phyloP scores from a whole-genome alignment of 2,888 invertebrate species.

The Strigamia maritima region DNA sequence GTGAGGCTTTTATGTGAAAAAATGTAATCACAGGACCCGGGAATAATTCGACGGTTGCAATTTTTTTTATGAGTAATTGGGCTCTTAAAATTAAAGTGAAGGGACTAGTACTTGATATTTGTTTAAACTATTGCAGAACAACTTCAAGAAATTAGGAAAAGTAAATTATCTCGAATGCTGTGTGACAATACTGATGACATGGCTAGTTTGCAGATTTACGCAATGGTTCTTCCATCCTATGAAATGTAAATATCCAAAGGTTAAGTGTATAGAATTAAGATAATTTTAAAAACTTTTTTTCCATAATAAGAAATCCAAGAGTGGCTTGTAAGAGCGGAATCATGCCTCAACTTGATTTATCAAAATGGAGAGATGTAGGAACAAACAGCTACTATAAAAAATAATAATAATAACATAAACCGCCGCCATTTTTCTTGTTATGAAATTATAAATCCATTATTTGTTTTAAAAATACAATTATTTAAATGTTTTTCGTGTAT shows the following conservation, averaged over 20 bases:
- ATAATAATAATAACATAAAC: not conserved
- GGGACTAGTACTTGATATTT: not conserved
- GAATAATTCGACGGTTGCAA: no score
- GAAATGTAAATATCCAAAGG: slow-evolving; percentile 71
- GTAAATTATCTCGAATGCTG: slow-evolving; percentile 52
- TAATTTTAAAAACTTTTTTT: slow-evolving; percentile 10
- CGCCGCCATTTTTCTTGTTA: not conserved
- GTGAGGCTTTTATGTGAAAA: no score
- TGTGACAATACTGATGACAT: slow-evolving; percentile 55
- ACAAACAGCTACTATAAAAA: slow-evolving; percentile 1
- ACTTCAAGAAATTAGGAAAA: slow-evolving; percentile 53
- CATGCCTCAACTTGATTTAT: slow-evolving; percentile 49
- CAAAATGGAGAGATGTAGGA: slow-evolving; percentile 50
- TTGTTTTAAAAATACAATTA: not conserved
- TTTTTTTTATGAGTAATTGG: no score
- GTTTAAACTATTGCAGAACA: slow-evolving; percentile 49
- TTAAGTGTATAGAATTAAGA: not conserved
- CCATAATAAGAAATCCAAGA: slow-evolving; percentile 52
- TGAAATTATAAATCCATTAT: not conserved
- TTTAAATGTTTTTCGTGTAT: not conserved
- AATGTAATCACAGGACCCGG: no score
- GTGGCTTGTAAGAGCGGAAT: slow-evolving; percentile 51
- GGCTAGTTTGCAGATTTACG: slow-evolving; percentile 63
- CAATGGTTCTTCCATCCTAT: slow-evolving; percentile 87
- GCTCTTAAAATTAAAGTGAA: no score